phyloP scores from a whole-genome alignment of 2,797 vertebrate species.

The Apogon talboti region DNA sequence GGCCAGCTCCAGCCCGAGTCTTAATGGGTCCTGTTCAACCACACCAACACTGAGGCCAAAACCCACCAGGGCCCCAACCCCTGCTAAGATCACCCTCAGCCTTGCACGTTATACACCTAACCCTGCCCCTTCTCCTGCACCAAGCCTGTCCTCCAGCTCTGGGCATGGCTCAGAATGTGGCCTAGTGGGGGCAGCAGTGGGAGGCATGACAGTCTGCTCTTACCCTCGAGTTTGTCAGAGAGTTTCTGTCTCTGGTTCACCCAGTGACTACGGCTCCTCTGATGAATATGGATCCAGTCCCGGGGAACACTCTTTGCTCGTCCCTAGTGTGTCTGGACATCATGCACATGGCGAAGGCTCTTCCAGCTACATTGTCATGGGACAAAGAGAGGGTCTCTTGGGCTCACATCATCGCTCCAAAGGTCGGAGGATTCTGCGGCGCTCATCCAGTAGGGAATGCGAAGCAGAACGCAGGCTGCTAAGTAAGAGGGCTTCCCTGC shows the following conservation, averaged over 20 bases:
- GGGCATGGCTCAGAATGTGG: slow-evolving; percentile 87
- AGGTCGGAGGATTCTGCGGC: slow-evolving; percentile 80
- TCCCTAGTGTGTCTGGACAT: slow-evolving; percentile 78
- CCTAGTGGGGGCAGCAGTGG: slow-evolving; percentile 81
- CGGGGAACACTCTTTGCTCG: slow-evolving; percentile 82
- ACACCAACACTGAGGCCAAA: slow-evolving; percentile 84
- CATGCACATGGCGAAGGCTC: slow-evolving; percentile 74
- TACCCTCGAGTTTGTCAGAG: slow-evolving; percentile 84
- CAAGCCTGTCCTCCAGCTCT: slow-evolving; percentile 86
- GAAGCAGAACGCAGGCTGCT: slow-evolving; percentile 82
- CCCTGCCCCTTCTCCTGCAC: slow-evolving; percentile 84
- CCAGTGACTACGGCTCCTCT: slow-evolving; percentile 88
- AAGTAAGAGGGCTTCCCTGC: slow-evolving; percentile 85
- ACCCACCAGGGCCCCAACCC: slow-evolving; percentile 85
- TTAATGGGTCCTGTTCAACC: slow-evolving; percentile 85
- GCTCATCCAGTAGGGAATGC: slow-evolving; percentile 81
- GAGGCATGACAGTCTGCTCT: slow-evolving; percentile 83
- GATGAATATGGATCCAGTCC: slow-evolving; percentile 90
- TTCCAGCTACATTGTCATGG: slow-evolving; percentile 86
- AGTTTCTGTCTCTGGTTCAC: slow-evolving; percentile 86
- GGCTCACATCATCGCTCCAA: slow-evolving; percentile 80
- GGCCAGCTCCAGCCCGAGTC: slow-evolving; percentile 85
- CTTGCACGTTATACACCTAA: slow-evolving; percentile 85
- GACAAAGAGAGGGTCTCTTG: slow-evolving; percentile 77
- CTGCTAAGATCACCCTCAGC: slow-evolving; percentile 87